These are phyloP conservation scores for Akabosia matsudoensis DNA, from an alignment of 1,140 invertebrate genomes.

Conservation along the genomic window DNA sequence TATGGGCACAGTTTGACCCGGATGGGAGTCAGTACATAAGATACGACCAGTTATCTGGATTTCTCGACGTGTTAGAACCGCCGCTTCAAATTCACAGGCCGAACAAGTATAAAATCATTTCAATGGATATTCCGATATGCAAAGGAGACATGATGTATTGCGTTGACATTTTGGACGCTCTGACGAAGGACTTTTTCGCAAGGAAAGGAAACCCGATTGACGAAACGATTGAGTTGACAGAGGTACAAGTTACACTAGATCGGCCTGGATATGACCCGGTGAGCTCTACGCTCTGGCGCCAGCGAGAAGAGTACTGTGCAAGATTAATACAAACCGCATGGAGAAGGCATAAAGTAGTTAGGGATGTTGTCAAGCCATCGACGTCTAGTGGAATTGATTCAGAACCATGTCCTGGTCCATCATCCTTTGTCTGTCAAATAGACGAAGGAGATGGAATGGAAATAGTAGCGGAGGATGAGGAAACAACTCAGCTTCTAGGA, in stretches of 20 bases:
- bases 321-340: slow-evolving; percentile 90
- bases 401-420: not conserved
- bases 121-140: slow-evolving; percentile 97
- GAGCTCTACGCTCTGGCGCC: slow-evolving; percentile 72
- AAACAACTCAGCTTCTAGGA: not conserved
- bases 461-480: no score
- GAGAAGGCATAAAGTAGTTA: slow-evolving; percentile 67
- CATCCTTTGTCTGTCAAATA: not conserved
- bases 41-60: slow-evolving; percentile 56
- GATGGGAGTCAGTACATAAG: slow-evolving; percentile 60
- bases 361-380: not conserved
- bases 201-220: slow-evolving; percentile 81
- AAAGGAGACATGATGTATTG: slow-evolving; percentile 92
- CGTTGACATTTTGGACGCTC: slow-evolving; percentile 92
- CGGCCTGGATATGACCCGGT: slow-evolving; percentile 85
- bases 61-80: slow-evolving; percentile 57
- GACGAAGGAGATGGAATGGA: no score
- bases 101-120: slow-evolving; percentile 92
- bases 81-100: slow-evolving; percentile 59
- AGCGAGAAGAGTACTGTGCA: slow-evolving; percentile 92
- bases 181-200: slow-evolving; percentile 93
- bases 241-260: slow-evolving; percentile 67
- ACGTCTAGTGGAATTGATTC: not conserved
- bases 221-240: slow-evolving; percentile 72
- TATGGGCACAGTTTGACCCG: slow-evolving; percentile 62